phyloP scores from a whole-genome alignment of 2,888 invertebrate species.

The Congeria kusceri region DNA sequence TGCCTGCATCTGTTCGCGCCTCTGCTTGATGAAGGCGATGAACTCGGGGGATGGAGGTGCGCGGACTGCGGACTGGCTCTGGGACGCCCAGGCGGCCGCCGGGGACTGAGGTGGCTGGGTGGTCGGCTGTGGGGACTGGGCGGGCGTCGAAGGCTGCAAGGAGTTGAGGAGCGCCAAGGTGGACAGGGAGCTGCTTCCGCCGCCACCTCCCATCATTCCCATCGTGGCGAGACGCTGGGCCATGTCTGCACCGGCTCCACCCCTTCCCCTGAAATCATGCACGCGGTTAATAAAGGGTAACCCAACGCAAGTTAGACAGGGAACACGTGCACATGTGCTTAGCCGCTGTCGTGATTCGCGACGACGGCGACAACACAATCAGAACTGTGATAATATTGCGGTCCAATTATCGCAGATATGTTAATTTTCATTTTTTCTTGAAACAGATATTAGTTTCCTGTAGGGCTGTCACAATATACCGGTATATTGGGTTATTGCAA shows the following conservation, averaged over 20 bases:
- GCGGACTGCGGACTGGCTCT: not conserved
- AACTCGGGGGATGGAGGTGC: conserved; percentile 1
- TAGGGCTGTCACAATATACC: too few species aligned
- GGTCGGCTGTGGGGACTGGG: not conserved
- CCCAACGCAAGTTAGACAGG: conserved; percentile 10
- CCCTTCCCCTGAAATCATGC: conserved; percentile 5
- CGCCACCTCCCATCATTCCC: conserved; percentile 28
- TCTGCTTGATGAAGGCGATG: not conserved
- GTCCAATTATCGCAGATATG: too few species aligned
- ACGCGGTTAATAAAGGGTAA: not conserved
- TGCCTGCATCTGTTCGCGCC: not conserved
- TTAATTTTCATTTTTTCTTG: too few species aligned
- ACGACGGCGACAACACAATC: too few species aligned
- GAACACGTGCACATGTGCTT: too few species aligned
- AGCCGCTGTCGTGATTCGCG: too few species aligned
- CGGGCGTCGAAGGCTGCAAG: not conserved
- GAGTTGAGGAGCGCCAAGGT: conserved; percentile 5
- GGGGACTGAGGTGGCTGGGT: not conserved
- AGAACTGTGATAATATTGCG: too few species aligned
- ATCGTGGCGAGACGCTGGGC: conserved; percentile 32
- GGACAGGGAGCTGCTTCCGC: not conserved
- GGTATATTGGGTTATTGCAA: too few species aligned
- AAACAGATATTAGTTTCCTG: too few species aligned
- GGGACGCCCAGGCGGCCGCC: not conserved
- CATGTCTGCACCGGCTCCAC: conserved; percentile 18